Evolutionary conservation across 2,888 invertebrate species (phyloP).

Genomic region (Diplolepis rosae): DNA sequence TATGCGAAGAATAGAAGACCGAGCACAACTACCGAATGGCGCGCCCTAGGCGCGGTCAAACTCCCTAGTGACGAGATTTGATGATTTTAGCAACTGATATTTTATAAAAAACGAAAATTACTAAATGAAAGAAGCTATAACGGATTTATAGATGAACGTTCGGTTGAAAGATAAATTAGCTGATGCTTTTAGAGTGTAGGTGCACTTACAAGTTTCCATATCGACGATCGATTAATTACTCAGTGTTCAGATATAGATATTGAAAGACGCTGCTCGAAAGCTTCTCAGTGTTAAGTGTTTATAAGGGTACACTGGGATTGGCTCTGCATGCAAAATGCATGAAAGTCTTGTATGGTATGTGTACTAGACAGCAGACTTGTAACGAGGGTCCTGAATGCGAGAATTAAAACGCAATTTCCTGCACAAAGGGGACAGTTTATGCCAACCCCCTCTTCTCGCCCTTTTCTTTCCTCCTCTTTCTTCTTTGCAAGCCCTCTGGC

Average conservation of each 20-base stretch:
- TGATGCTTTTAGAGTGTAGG: neutral
- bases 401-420: slow-evolving; percentile 74
- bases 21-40: too few relatives aligned
- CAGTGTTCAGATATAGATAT: neutral
- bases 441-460: slow-evolving; percentile 51
- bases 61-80: too few relatives aligned
- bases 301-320: slow-evolving; percentile 14
- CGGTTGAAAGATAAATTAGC: neutral
- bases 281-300: slow-evolving; percentile 9
- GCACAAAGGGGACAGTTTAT: slow-evolving; percentile 72
- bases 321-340: slow-evolving; percentile 68
- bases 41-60: too few relatives aligned
- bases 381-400: slow-evolving; percentile 66
- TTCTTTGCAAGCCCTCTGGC: slow-evolving; percentile 52
- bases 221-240: neutral
- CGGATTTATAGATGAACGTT: neutral
- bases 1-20: too few relatives aligned
- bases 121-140: neutral
- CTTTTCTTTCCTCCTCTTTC: slow-evolving; percentile 44
- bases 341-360: slow-evolving; percentile 59
- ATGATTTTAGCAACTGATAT: too few relatives aligned
- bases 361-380: slow-evolving; percentile 56
- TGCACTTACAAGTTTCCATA: neutral
- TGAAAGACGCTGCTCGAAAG: too few relatives aligned
- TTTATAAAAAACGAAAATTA: too few relatives aligned